These are phyloP conservation scores for Kryptolebias ocellatus DNA, from an alignment of 2,797 vertebrate species.

Conservation along the genomic window DNA sequence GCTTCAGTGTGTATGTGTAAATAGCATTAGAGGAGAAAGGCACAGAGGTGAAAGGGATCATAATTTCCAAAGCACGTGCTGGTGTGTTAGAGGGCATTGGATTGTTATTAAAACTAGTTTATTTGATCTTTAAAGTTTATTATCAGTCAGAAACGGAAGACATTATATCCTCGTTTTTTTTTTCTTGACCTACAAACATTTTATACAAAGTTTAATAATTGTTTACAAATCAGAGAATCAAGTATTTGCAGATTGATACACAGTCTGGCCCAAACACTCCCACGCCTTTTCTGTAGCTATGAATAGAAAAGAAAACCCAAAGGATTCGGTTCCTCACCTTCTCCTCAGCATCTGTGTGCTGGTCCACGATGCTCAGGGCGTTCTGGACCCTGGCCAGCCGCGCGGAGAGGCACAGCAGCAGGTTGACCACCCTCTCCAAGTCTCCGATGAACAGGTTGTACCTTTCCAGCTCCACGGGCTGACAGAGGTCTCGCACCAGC, in stretches of 20 bases:
- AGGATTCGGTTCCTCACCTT: conserved; percentile 80
- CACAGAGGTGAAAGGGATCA: background rate
- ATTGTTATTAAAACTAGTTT: conserved; percentile 10
- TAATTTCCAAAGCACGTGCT: background rate
- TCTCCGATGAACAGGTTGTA: conserved; percentile 91
- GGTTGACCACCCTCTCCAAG: conserved; percentile 93
- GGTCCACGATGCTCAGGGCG: conserved; percentile 84
- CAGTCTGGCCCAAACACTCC: background rate
- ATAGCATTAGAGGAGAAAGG: conserved; percentile 6
- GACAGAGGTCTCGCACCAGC: conserved; percentile 76
- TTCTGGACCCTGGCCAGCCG: conserved; percentile 90
- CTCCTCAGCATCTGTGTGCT: conserved; percentile 86
- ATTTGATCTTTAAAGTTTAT: background rate
- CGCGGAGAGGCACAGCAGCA: conserved; percentile 91
- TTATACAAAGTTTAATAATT: too few relatives aligned
- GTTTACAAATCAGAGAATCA: too few relatives aligned
- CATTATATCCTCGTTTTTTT: too few relatives aligned
- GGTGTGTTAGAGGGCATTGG: conserved; percentile 3
- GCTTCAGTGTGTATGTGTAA: conserved; percentile 25
- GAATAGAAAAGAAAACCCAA: background rate
- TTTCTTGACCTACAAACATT: too few relatives aligned
- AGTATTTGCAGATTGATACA: background rate
- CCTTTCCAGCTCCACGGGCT: conserved; percentile 86
- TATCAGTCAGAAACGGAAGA: background rate
- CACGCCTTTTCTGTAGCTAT: background rate